A percentile compares a stretch with the other conserved stretches of the same genome.
These are phyloP conservation scores for Trichogramma pretiosum DNA, from an alignment of 1,140 invertebrate species.

Conservation along the genomic window DNA sequence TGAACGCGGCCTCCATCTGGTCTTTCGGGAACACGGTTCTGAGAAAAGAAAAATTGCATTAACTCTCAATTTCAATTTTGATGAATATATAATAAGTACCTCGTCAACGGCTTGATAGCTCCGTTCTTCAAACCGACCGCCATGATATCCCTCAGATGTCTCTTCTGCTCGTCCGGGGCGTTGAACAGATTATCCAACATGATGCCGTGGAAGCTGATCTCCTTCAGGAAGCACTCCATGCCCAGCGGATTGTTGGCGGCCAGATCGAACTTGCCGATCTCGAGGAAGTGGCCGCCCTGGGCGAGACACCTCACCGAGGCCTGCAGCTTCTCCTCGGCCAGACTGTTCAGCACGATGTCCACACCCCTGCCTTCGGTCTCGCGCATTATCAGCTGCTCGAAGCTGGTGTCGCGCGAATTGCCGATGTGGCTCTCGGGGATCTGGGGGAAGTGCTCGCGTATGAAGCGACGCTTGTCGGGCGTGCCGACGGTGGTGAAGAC, in stretches of 20 bases:
- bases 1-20: conserved; percentile 45
- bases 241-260: conserved; percentile 55
- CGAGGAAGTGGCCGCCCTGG: conserved; percentile 58
- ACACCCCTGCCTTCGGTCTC: conserved; percentile 59
- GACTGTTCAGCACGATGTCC: conserved; percentile 69
- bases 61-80: neutral
- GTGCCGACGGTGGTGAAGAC: conserved; percentile 66
- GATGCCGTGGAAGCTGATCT: conserved; percentile 71
- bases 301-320: conserved; percentile 71
- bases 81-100: neutral
- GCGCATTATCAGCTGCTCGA: conserved; percentile 60
- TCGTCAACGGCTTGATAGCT: conserved; percentile 42
- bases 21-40: conserved; percentile 39
- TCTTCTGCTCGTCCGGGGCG: conserved; percentile 29
- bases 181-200: conserved; percentile 58
- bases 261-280: conserved; percentile 72
- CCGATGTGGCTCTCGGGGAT: conserved; percentile 61
- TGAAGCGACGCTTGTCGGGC: conserved; percentile 58
- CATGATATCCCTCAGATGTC: conserved; percentile 32
- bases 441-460: conserved; percentile 56
- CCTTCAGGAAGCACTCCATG: conserved; percentile 70
- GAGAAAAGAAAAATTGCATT: neutral
- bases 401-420: conserved; percentile 62
- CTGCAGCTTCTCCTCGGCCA: conserved; percentile 68
- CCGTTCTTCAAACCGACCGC: conserved; percentile 47